Base-by-base conservation (phyloP, 2,888 invertebrate species). In the Melinopterus prodromus region DNA sequence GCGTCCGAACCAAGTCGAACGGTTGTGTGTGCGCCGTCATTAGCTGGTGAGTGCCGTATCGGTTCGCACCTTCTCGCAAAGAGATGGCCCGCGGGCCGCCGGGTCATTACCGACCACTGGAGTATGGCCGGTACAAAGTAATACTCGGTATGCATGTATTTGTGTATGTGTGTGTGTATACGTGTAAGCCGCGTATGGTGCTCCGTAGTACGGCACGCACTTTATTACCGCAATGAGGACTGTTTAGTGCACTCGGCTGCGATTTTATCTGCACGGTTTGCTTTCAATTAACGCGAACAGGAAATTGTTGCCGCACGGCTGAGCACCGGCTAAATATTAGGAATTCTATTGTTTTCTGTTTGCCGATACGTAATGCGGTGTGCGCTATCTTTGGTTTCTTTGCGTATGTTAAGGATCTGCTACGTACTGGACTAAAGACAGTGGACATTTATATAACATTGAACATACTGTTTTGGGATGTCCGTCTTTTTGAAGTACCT, bases 141-240 rank as follows among this genome's bases (percentile, higher is more conserved):
- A 53, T 53, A 53, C 53, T 53, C 53, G 53, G 53, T 53, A 7
- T 12, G 53, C 53, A 53, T 53, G 53, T 53, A 53, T 53, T 53
- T 53, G 53, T 53, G 53, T 53, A 4, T 53, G 53, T 53, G 3
- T 53, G 53, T 53, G 53, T 53, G 12, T 53, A 6, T 53, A 26
- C 26, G 53, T 53, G 53, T 53, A 12, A 7, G 53, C 53, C 53
- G 53, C 7, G 53, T 53, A 53, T 53, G 53, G 53, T 1, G 53
- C 9, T 2, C 53, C 53, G 53, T 53, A 6, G 53, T 53, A 53
- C 12, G 1, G 53, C 53, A 53, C 53, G 53, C 53, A 53, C 53
- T 53, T 53, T 53, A 53, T 53, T 53, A 53, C 53, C 53, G 53
- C 53, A 53, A 53, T 53, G 53, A 53, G 53, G 53, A 53, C 53